Evolutionary conservation across 2,797 vertebrate genomes (phyloP), one percentile per base, ranked within the genome.

Genomic region (Artibeus lituratus): DNA sequence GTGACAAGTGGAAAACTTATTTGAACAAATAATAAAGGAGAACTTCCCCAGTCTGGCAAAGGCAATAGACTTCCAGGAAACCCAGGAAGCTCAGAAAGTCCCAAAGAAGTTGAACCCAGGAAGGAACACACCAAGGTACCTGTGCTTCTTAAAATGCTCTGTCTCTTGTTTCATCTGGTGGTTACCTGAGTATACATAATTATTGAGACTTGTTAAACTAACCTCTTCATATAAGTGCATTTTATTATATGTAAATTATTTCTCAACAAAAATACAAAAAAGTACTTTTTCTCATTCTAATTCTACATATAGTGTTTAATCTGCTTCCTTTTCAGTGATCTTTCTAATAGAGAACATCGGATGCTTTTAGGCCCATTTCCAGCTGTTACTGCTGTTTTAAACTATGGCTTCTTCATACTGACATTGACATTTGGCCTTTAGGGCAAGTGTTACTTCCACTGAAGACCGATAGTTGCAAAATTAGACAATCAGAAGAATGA

Each of bases 381-480:
- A 51, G 12, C 70, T 81, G 72, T 53, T 70, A n/a, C 19, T 69
- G 78, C n/a, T 73, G 10, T 32, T 91, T 72, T 87, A 29, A 57
- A 87, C 65, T 51, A 70, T 47, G 42, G 26, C 70, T 88, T 89
- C 81, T 87, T 90, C 87, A 65, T 72, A 53, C 4, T 91, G 39
- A 49, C 26, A 44, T 29, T 93, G 47, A 82, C 15, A 16, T 84
- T 84, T 55, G 78, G 32, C 32, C 49, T 67, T 53, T 14, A 77
- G 35, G 42, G 16, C 59, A 70, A 16, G 24, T 62, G 87, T 70
- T 90, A 55, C 15, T 69, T 76, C 90, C 47, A 67, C 35, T 74
- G 77, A 96, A 70, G 91, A 93, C 90, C 51, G 35, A 80, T 69
- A 80, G 55, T 87, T 91, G 70, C 90, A 90, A 94, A 94, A 65